Evolutionary conservation across 2,888 invertebrate species (phyloP), one percentile per base, ranked within the genome.

Genomic region (Rhagonycha lutea): DNA sequence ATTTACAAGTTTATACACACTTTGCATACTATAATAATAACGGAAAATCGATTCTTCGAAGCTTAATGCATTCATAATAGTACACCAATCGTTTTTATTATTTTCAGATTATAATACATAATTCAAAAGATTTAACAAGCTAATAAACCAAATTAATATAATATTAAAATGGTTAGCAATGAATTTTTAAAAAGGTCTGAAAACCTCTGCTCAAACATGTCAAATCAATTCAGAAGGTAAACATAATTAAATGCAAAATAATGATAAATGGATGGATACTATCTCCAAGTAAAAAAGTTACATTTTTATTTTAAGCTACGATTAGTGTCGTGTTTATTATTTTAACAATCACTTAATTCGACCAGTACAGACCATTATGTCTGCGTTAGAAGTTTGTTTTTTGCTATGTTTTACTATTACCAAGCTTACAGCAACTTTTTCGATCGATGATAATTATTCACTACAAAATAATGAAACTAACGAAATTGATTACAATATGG

Each of bases 261-360:
- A 32, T 71, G 65, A 71, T 71, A 65, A 71, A 71, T 32, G 71
- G 47, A 63, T 18, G 24, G 63, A 63, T 63, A 23, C 47, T 47
- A 47, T 32, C 32, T 32, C 5, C 1, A 1, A 12, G 32, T 7
- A n/a, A 47, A 47, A 47, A 47, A n/a, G 47, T 47, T n/a, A n/a
- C n/a, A 47, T 47, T 47, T 47, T n/a, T n/a, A 47, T 47, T 47
- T n/a, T 47, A 47, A 47, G n/a, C 47, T n/a, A n/a, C 47, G 47
- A 47, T 47, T 47, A 47, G 47, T 47, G 47, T 47, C n/a, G 47
- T 47, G 47, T 47, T 47, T 47, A 47, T 47, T 47, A 47, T 47
- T 47, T 47, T n/a, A 47, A 47, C n/a, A 47, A 47, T 47, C n/a
- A 47, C 7, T n/a, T 47, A 47, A 47, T n/a, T n/a, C n/a, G n/a